phyloP scores from a whole-genome alignment of 1,140 invertebrate genomes.

The Apis florea region DNA sequence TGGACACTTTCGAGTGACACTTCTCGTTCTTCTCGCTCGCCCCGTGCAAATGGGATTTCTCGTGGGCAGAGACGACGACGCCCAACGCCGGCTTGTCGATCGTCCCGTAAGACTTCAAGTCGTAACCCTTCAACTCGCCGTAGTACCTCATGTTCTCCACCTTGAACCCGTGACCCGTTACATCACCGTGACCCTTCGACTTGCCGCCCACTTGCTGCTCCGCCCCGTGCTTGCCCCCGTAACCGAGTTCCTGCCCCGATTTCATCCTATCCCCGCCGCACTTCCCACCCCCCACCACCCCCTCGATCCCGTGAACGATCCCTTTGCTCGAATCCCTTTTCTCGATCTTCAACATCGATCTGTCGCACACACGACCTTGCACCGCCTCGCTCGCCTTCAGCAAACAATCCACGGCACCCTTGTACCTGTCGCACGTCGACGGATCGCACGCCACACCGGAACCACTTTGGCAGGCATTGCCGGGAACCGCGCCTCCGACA shows the following conservation, averaged over 20 bases:
- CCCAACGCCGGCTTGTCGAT: conserved; percentile 68
- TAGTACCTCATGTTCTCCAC: conserved; percentile 77
- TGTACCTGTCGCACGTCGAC: conserved; percentile 60
- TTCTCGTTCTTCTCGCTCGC: conserved; percentile 71
- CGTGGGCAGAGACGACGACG: conserved; percentile 58
- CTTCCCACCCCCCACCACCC: conserved; percentile 49
- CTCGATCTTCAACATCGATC: conserved; percentile 68
- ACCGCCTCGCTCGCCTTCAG: conserved; percentile 65
- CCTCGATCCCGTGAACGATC: conserved; percentile 42
- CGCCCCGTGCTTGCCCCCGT: conserved; percentile 63
- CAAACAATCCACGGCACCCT: conserved; percentile 70
- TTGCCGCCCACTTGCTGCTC: conserved; percentile 18
- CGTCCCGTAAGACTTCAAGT: conserved; percentile 75
- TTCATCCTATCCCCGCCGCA: conserved; percentile 72
- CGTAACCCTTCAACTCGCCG: conserved; percentile 76
- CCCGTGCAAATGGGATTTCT: conserved; percentile 70
- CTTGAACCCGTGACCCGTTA: conserved; percentile 71
- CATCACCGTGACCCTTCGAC: conserved; percentile 59
- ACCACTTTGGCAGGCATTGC: conserved; percentile 46
- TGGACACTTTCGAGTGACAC: conserved; percentile 62
- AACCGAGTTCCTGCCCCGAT: conserved; percentile 69
- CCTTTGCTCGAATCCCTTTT: conserved; percentile 62
- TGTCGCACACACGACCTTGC: conserved; percentile 71
- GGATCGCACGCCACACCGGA: conserved; percentile 36
- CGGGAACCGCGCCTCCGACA: conserved; percentile 2